Evolutionary conservation across 2,113 vertebrate species (phyloP), one percentile per base, ranked within the genome.

Genomic region (Arothron firmamentum): DNA sequence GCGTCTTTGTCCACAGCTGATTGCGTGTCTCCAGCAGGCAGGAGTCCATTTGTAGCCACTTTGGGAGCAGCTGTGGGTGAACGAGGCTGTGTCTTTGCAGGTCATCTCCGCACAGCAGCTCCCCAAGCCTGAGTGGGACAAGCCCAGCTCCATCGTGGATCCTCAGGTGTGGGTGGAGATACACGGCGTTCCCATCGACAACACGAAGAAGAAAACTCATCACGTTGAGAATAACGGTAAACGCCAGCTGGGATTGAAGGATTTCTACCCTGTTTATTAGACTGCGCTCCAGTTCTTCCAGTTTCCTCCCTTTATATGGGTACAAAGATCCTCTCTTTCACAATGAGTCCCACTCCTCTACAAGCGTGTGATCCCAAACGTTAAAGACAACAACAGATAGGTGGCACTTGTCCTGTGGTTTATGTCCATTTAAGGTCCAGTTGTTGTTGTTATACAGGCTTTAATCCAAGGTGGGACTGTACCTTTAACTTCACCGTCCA

Each of bases 41-140:
- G n/a, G n/a, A n/a, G n/a, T n/a, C n/a, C n/a, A n/a, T n/a, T n/a
- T n/a, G n/a, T n/a, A n/a, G n/a, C n/a, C n/a, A n/a, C n/a, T n/a
- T n/a, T n/a, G n/a, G n/a, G n/a, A n/a, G n/a, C n/a, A n/a, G n/a
- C n/a, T n/a, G n/a, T n/a, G n/a, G n/a, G n/a, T n/a, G n/a, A n/a
- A n/a, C n/a, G n/a, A n/a, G n/a, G 45, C 45, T 49, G 55, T 55
- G 6, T 55, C 23, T 0, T 73, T 59, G 1, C 70, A 98, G 96
- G 89, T 99, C 55, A 93, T 99, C 82, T 95, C 95, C 0, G 96
- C 95, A 0, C 96, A 99, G 86, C 96, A 98, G 91, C 91, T 98
- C 43, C 96, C 96, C 15, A 97, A 97, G 80, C 90, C 95, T 62
- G 91, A 94, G 5, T 79, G 67, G 0, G 94, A 95, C 74, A 96